A percentile compares a stretch with the other conserved stretches of the same genome.
These are phyloP conservation scores for Callionymus lyra DNA, from an alignment of 2,113 vertebrate species.

Conservation along the genomic window DNA sequence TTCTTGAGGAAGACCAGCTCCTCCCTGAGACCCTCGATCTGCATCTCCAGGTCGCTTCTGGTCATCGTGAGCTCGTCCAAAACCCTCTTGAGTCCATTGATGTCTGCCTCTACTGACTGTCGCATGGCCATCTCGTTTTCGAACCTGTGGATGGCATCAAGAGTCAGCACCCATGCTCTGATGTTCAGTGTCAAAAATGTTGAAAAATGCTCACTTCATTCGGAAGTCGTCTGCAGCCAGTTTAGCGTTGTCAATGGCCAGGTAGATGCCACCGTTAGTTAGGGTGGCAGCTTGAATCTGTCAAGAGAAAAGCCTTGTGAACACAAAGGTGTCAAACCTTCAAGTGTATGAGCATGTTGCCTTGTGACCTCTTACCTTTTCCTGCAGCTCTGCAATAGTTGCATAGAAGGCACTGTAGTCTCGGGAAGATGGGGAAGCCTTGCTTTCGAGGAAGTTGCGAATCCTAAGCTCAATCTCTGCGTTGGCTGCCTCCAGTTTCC, in stretches of 20 bases:
- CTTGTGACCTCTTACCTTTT: conserved; percentile 38
- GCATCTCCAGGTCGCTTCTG: conserved; percentile 54
- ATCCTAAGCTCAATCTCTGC: conserved; percentile 64
- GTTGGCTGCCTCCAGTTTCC: conserved; percentile 59
- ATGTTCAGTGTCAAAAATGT: too few relatives aligned
- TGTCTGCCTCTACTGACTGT: conserved; percentile 74
- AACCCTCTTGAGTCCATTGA: conserved; percentile 61
- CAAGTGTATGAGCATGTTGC: too few relatives aligned
- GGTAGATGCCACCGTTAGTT: conserved; percentile 52
- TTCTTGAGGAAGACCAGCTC: conserved; percentile 59
- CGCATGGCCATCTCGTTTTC: conserved; percentile 76
- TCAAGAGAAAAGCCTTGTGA: conserved; percentile 19
- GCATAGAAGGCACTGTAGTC: conserved; percentile 47
- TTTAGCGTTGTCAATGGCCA: conserved; percentile 68
- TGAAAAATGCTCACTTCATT: conserved; percentile 50
- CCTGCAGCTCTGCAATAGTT: conserved; percentile 54
- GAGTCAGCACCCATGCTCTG: too few relatives aligned
- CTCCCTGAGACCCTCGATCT: conserved; percentile 56
- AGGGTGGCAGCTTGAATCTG: conserved; percentile 52
- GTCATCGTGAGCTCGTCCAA: conserved; percentile 65
- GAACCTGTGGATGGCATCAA: conserved; percentile 60
- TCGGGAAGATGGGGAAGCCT: conserved; percentile 14
- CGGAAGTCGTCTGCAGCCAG: conserved; percentile 73
- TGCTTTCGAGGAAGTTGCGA: conserved; percentile 52
- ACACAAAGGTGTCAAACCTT: too few relatives aligned